Evolutionary conservation across 2,888 invertebrate species (phyloP), one percentile per base, ranked within the genome.

Genomic region (Psococerastis gibbosa): DNA sequence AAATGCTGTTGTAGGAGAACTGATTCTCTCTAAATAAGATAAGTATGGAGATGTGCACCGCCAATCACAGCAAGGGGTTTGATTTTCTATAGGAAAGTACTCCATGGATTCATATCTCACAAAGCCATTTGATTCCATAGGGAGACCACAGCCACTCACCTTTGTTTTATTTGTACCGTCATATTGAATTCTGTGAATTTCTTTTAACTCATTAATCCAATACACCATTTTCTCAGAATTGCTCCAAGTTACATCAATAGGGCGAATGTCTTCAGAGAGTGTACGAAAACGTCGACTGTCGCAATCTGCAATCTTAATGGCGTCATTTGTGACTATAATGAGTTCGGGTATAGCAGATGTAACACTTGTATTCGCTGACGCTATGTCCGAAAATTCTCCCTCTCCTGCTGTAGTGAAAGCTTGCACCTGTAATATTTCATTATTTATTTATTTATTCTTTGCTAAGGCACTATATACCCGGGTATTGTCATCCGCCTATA

Each of bases 281-380:
- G 66, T 71, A 49, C 69, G 67, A 41, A 71, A 71, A 3, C 66
- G 66, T 22, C 75, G 70, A 2, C 75, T 68, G 54, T 89, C 88
- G 50, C 85, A 63, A 56, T 89, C 88, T 5, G 78, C 63, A 27
- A 83, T 70, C 47, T 72, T 73, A 16, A 89, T 74, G 1, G 75
- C 72, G 53, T 83, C 79, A 42, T 67, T 63, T 0, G 78, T 78
- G 0, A 83, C 75, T 3, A 84, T 66, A 48, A 91, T 65, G 1
- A 92, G 64, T 52, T 70, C 75, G 0, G 91, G 91, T 27, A 88
- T 69, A 0, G 88, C 83, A 48, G 71, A 72, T 52, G 85, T 78
- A 46, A 72, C 68, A 47, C 73, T 71, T 0, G 87, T 78, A 27
- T 74, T 67, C 0, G 74, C 70, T 32, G 71, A 68, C 0, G 81